Evolutionary conservation across 2,797 vertebrate genomes (phyloP).

Genomic region (Anguilla megastoma): DNA sequence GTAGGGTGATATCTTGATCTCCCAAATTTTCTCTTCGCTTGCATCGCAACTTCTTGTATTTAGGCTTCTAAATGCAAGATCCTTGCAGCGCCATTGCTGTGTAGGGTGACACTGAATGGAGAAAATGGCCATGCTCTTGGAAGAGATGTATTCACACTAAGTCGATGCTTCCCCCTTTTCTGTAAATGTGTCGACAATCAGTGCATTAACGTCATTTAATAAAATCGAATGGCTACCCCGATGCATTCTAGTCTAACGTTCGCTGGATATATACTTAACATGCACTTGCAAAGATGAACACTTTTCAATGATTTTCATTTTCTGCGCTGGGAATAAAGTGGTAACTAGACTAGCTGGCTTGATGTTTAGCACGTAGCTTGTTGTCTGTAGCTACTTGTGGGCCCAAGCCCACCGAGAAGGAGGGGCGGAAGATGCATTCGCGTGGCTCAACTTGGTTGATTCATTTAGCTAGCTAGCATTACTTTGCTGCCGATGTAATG

Average conservation of each 20-base stretch:
- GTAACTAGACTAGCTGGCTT: neutral
- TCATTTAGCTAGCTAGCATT: neutral
- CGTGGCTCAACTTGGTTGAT: no score
- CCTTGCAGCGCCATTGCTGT: constrained; percentile 78
- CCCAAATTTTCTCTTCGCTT: constrained; percentile 37
- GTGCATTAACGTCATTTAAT: neutral
- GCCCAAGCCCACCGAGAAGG: neutral
- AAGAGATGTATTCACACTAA: constrained; percentile 39
- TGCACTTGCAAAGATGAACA: constrained; percentile 3
- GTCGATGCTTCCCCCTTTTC: constrained; percentile 22
- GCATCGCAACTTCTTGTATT: constrained; percentile 59
- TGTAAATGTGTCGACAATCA: neutral
- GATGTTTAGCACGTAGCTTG: neutral
- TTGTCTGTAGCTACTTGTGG: neutral
- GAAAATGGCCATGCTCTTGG: constrained; percentile 76
- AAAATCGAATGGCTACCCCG: neutral
- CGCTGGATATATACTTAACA: neutral
- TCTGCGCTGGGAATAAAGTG: neutral
- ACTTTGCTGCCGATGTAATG: neutral
- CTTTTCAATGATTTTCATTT: neutral
- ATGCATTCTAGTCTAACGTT: neutral
- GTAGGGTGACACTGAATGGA: constrained; percentile 60
- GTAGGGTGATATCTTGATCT: neutral
- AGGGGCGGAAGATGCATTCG: no score
- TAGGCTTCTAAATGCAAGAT: constrained; percentile 50